A percentile compares a stretch with the other conserved stretches of the same genome.
phyloP scores from a whole-genome alignment of 1,140 invertebrate species.

The Doryteuthis pealeii region DNA sequence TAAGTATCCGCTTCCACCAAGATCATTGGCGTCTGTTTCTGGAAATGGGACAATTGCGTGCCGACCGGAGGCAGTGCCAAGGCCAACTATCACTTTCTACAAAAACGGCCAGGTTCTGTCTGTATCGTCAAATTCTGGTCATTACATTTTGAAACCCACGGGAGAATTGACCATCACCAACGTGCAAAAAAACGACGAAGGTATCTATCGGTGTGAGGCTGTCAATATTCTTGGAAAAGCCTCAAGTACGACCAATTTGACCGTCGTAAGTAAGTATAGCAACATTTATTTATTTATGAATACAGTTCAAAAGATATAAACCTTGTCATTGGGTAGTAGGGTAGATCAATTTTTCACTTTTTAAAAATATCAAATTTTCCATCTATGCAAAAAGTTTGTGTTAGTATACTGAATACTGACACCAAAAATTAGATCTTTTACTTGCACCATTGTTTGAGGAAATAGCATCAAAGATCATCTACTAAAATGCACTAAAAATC shows the following conservation, averaged over 20 bases:
- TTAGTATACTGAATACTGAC: too few relatives aligned
- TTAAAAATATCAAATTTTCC: too few relatives aligned
- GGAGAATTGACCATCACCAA: conserved; percentile 41
- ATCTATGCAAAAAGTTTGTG: too few relatives aligned
- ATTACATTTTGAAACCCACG: conserved; percentile 36
- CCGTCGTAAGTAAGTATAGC: conserved; percentile 38
- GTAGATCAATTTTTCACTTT: too few relatives aligned
- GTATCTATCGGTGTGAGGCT: conserved; percentile 46
- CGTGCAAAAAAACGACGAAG: conserved; percentile 34
- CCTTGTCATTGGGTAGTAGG: too few relatives aligned
- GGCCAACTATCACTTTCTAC: conserved; percentile 77
- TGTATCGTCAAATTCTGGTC: conserved; percentile 30
- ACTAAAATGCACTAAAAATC: too few relatives aligned
- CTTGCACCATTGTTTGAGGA: too few relatives aligned
- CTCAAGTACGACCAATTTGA: conserved; percentile 27
- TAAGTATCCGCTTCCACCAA: conserved; percentile 82
- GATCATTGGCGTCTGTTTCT: conserved; percentile 85
- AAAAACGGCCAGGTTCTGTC: conserved; percentile 83
- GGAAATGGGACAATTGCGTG: conserved; percentile 91
- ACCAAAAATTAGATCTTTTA: too few relatives aligned
- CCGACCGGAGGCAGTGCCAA: conserved; percentile 91
- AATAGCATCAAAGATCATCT: too few relatives aligned
- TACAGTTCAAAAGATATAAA: too few relatives aligned
- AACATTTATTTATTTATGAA: too few relatives aligned
- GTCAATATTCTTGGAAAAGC: conserved; percentile 38